These are phyloP conservation scores for Aphelenchoides fujianensis DNA, from an alignment of 1,140 invertebrate genomes.

Conservation along the genomic window DNA sequence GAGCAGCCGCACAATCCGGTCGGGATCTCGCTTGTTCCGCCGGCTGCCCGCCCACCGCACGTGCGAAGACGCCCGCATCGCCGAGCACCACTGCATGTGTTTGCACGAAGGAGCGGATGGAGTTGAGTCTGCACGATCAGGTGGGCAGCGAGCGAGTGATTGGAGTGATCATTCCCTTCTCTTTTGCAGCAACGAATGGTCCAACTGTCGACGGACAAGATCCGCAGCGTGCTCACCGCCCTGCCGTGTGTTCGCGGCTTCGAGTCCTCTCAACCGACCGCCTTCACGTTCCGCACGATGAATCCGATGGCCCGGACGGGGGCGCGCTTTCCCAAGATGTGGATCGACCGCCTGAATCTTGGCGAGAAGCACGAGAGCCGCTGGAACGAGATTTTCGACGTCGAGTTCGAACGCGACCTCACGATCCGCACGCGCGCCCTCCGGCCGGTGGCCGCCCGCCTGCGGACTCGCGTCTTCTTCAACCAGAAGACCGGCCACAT, in stretches of 20 bases:
- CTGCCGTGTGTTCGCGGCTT: background rate
- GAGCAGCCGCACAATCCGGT: background rate
- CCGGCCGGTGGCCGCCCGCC: background rate
- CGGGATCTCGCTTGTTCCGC: background rate
- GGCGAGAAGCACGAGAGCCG: background rate
- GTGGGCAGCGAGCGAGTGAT: background rate
- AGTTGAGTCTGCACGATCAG: no score
- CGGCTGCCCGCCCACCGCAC: background rate
- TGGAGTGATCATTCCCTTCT: background rate
- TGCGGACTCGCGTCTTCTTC: background rate
- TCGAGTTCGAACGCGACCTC: background rate
- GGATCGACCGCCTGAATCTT: background rate
- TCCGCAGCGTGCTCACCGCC: background rate
- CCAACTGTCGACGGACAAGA: background rate
- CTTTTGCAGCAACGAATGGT: background rate
- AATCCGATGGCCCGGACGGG: background rate
- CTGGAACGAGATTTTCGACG: background rate
- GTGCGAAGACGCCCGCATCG: background rate
- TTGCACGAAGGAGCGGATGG: background rate
- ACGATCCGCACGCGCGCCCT: background rate
- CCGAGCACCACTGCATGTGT: background rate
- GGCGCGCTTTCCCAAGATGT: background rate
- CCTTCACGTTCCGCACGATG: background rate
- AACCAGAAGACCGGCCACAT: background rate
- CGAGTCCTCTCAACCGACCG: background rate